These are phyloP conservation scores for Automeris io DNA, from an alignment of 2,888 invertebrate genomes.

Conservation along the genomic window DNA sequence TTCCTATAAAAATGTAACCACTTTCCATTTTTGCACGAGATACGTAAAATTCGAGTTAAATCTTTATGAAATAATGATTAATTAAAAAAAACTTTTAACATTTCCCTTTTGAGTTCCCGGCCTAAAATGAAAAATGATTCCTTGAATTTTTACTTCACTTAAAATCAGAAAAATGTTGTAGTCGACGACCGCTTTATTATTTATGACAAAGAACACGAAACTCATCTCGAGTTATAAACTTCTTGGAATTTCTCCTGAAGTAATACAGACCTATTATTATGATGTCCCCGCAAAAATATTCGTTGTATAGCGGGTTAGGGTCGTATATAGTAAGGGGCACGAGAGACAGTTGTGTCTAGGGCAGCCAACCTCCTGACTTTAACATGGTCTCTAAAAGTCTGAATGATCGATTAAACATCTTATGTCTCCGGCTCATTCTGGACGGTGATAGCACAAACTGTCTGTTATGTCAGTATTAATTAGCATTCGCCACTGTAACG, in stretches of 20 bases:
- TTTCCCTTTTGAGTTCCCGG: slow-evolving; percentile 38
- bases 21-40: background rate
- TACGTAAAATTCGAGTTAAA: slow-evolving; percentile 7
- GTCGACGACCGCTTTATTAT: slow-evolving; percentile 76
- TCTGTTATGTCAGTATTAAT: too few species aligned
- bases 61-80: slow-evolving; percentile 8
- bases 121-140: slow-evolving; percentile 66
- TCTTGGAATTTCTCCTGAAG: slow-evolving; percentile 77
- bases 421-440: too few species aligned
- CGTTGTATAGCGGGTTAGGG: slow-evolving; percentile 49
- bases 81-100: slow-evolving; percentile 13
- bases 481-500: too few species aligned
- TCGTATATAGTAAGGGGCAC: slow-evolving; percentile 33
- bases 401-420: too few species aligned
- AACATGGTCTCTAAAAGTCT: too few species aligned
- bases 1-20: too few species aligned
- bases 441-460: too few species aligned
- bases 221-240: slow-evolving; percentile 78
- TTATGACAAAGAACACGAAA: slow-evolving; percentile 77
- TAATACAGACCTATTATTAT: slow-evolving; percentile 77
- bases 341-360: slow-evolving; percentile 32
- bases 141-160: slow-evolving; percentile 70
- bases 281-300: slow-evolving; percentile 76
- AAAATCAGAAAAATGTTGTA: slow-evolving; percentile 73
- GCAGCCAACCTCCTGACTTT: slow-evolving; percentile 26